phyloP scores from a whole-genome alignment of 2,797 vertebrate species.

The Rhabdomys pumilio region DNA sequence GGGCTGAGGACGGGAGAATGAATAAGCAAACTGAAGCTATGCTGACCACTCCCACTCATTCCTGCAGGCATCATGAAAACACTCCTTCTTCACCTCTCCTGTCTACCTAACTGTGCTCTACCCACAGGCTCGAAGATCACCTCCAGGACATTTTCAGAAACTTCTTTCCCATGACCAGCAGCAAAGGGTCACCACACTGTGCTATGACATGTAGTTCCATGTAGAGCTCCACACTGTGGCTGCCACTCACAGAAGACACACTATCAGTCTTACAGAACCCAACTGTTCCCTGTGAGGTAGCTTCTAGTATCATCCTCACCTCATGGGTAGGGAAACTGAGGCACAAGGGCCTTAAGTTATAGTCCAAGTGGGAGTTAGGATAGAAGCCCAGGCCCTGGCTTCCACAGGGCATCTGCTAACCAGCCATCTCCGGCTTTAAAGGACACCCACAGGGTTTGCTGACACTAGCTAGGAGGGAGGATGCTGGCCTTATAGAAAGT shows the following conservation, averaged over 20 bases:
- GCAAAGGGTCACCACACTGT: not conserved
- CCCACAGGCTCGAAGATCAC: not conserved
- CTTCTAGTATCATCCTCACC: not conserved
- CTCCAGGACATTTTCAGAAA: not conserved
- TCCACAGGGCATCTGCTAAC: not conserved
- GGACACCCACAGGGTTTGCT: not conserved
- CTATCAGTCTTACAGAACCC: not conserved
- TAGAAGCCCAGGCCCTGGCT: not conserved
- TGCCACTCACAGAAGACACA: not conserved
- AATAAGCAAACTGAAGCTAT: not conserved
- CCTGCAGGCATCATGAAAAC: fast-evolving
- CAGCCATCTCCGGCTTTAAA: not conserved
- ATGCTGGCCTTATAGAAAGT: not conserved
- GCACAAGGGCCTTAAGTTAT: not conserved
- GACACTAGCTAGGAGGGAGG: not conserved
- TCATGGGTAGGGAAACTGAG: not conserved
- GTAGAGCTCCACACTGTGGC: fast-evolving
- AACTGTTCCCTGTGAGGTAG: not conserved
- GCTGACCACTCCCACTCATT: not conserved
- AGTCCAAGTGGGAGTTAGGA: not conserved
- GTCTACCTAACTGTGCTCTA: not conserved
- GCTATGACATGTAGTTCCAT: fast-evolving
- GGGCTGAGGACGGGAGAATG: fast-evolving
- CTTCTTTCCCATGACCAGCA: not conserved
- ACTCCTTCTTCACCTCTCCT: not conserved